Conservation (phyloP, 1,140 invertebrate genomes). For the Camponotus vicinus region DNA sequence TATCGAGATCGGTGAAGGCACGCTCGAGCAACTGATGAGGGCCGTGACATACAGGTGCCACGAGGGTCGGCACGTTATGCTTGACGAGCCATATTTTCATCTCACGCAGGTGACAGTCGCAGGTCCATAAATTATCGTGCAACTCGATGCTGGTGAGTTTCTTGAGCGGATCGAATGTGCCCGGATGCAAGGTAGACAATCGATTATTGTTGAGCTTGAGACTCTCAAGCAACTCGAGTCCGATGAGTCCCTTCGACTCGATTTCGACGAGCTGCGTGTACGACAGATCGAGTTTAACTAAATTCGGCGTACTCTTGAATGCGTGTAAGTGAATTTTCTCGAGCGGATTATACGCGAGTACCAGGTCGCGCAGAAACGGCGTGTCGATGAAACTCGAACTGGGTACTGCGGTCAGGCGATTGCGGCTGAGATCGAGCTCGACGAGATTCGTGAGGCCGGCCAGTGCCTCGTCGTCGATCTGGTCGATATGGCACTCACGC, state of each 20-base stretch:
- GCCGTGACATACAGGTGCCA: conserved; percentile 91
- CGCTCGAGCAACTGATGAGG: conserved; percentile 90
- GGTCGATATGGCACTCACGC: conserved; percentile 92
- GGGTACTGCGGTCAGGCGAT: conserved; percentile 92
- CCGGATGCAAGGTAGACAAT: conserved; percentile 90
- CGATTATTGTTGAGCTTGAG: conserved; percentile 94
- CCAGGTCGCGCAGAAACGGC: conserved; percentile 93
- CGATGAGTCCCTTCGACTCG: conserved; percentile 92
- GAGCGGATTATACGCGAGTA: conserved; percentile 93
- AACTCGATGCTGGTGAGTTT: conserved; percentile 94
- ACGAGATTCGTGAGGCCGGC: conserved; percentile 94
- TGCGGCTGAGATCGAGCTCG: conserved; percentile 94
- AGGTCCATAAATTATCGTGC: conserved; percentile 96
- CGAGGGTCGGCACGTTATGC: conserved; percentile 93
- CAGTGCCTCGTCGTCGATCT: conserved; percentile 94
- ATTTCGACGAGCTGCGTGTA: conserved; percentile 93
- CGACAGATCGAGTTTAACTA: conserved; percentile 95
- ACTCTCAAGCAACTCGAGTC: conserved; percentile 91
- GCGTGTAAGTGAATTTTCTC: conserved; percentile 91
- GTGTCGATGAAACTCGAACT: conserved; percentile 92
- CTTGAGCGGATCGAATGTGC: conserved; percentile 90
- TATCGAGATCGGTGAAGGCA: conserved; percentile 91
- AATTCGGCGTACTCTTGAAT: conserved; percentile 91
- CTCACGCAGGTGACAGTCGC: conserved; percentile 94
- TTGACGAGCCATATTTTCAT: conserved; percentile 94